Evolutionary conservation across 2,888 invertebrate genomes (phyloP), one percentile per base, ranked within the genome.

Genomic region (Acanthacorydalis orientalis): DNA sequence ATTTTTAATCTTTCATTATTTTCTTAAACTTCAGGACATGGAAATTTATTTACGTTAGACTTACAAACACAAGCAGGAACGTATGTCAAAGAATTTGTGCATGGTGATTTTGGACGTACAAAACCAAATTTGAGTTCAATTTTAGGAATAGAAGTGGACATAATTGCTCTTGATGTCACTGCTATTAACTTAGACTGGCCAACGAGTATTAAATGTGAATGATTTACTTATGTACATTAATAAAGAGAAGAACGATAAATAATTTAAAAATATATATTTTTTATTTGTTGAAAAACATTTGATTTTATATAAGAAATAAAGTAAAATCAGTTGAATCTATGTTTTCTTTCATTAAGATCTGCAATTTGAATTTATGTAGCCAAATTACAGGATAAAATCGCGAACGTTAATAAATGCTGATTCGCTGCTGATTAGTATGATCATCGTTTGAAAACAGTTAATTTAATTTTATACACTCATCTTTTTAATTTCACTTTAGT

Each of bases 1-100:
- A 15, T 6, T 41, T 2, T 12, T 6, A 41, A 4, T 4, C 3
- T 12, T 37, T 37, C 6, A 6, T 37, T 7, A 12, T 37, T 37
- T 37, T 35, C 10, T n/a, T n/a, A n/a, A 12, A 12, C 60, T 58
- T 12, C 59, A 72, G 73, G 55, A 7, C 63, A 68, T 51, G 59
- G 65, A 1, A 62, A 68, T 52, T 65, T 80, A 44, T 77, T 93
- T 56, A 68, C 73, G 43, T 58, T 92, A 31, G 72, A 75, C 50
- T 56, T 92, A 15, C 75, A 74, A 44, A 88, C 91, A 1, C 85
- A 90, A 60, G 95, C 95, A 9, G 95, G 95, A 39, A 91, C 93
- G 37, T 98, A 98, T 63, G 80, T 98, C 1, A 98, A 98, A 68
- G 97, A 98, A 70, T 89, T 97, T 70, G 86, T 90, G 15, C 93